These are phyloP conservation scores for Conus canariensis DNA, from an alignment of 2,888 invertebrate species.

Conservation along the genomic window DNA sequence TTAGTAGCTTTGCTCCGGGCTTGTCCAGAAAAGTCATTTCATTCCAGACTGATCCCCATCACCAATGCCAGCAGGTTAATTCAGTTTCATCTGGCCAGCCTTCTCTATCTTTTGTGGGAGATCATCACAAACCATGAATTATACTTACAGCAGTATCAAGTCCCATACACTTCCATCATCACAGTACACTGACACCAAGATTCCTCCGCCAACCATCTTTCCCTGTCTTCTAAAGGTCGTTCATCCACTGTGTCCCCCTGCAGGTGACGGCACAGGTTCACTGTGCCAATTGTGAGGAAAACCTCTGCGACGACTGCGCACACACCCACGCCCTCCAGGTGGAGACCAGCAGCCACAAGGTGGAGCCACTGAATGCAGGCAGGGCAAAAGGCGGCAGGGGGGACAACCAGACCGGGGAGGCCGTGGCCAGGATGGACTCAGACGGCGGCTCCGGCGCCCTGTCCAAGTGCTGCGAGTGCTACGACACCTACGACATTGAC, in stretches of 20 bases:
- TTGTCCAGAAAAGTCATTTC: no score
- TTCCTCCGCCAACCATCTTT: neutral
- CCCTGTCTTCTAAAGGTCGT: neutral
- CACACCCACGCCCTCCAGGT: conserved; percentile 58
- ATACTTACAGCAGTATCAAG: no score
- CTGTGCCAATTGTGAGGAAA: conserved; percentile 69
- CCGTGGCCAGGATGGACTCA: neutral
- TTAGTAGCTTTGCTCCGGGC: no score
- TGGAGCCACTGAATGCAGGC: conserved; percentile 60
- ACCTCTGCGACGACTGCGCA: conserved; percentile 63
- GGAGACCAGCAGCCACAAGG: conserved; percentile 64
- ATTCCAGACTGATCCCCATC: no score
- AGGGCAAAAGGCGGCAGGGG: neutral
- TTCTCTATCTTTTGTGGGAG: no score
- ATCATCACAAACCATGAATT: no score
- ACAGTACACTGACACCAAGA: no score
- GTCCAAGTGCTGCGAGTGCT: conserved; percentile 64
- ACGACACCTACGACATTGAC: conserved; percentile 70
- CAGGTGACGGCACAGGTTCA: conserved; percentile 56
- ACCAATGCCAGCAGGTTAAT: no score
- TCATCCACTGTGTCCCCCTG: neutral
- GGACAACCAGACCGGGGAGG: neutral
- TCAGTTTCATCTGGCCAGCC: no score
- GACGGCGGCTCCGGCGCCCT: conserved; percentile 48
- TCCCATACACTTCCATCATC: no score